A percentile compares a stretch with the other conserved stretches of the same genome.
Conservation (phyloP, 2,797 vertebrate genomes). For the Steatocranus sp. region DNA sequence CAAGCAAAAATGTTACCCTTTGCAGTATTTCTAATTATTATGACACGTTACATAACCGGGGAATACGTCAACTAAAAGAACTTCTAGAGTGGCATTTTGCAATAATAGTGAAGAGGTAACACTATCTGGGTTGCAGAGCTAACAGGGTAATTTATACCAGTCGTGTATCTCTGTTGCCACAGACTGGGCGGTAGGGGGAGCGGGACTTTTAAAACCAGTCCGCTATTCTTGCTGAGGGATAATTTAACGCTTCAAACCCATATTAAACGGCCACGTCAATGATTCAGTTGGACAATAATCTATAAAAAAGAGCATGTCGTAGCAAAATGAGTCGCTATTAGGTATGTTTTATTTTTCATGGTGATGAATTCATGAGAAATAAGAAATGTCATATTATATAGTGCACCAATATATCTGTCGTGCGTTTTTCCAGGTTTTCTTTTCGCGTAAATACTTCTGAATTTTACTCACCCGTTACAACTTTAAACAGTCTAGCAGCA, state of each 20-base stretch:
- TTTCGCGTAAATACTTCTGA: rapidly evolving
- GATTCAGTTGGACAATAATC: rapidly evolving
- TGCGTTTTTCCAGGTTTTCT: rapidly evolving
- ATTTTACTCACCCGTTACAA: not conserved
- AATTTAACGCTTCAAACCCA: not conserved
- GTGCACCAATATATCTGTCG: rapidly evolving
- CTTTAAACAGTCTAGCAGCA: rapidly evolving
- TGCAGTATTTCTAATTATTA: not conserved
- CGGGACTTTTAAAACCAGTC: constrained; percentile 1
- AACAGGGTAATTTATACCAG: not conserved
- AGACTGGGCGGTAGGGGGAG: not conserved
- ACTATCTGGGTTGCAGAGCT: not conserved
- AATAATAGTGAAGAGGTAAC: not conserved
- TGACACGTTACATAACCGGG: not conserved
- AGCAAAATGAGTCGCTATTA: not conserved
- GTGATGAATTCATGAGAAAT: not conserved
- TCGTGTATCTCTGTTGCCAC: not conserved
- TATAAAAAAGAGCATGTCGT: not conserved
- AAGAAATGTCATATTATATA: not conserved
- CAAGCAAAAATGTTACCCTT: not conserved
- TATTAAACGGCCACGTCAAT: not conserved
- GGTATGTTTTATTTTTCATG: not conserved
- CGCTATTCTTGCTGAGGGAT: not conserved
- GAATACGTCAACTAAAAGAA: not conserved
- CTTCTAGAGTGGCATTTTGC: not conserved